phyloP scores from a whole-genome alignment of 2,888 invertebrate genomes.

The Xylota segnis region DNA sequence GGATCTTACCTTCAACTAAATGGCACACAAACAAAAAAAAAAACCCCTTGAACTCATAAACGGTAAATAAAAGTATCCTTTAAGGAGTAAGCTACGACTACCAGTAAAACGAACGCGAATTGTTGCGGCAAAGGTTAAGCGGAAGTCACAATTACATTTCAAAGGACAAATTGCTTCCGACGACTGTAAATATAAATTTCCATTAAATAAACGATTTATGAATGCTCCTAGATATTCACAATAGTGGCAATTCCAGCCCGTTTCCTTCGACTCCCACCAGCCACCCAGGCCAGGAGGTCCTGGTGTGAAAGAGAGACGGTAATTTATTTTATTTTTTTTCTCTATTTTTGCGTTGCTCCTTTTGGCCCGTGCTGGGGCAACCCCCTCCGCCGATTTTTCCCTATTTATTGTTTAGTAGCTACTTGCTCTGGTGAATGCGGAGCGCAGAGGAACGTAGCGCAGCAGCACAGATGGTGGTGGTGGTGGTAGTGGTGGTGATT shows the following conservation, averaged over 20 bases:
- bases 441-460: background rate
- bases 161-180: constrained; percentile 75
- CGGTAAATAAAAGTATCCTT: constrained; percentile 43
- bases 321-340: constrained; percentile 26
- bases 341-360: background rate
- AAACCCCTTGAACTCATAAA: constrained; percentile 54
- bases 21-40: background rate
- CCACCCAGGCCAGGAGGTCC: no score
- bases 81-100: no score
- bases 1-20: constrained; percentile 4
- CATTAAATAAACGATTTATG: constrained; percentile 75
- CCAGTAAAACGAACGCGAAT: constrained; percentile 36
- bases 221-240: constrained; percentile 71
- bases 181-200: constrained; percentile 71
- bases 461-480: constrained; percentile 32
- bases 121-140: constrained; percentile 62
- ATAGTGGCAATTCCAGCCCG: constrained; percentile 69
- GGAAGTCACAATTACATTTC: constrained; percentile 73
- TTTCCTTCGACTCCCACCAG: constrained; percentile 24
- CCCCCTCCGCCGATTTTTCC: background rate
- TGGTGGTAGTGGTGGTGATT: no score
- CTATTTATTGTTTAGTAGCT: constrained; percentile 38
- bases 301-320: constrained; percentile 20
- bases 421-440: constrained; percentile 24
- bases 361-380: constrained; percentile 1